Evolutionary conservation across 2,797 vertebrate species (phyloP), one percentile per base, ranked within the genome.

Genomic region (Rhinichthys osculus): DNA sequence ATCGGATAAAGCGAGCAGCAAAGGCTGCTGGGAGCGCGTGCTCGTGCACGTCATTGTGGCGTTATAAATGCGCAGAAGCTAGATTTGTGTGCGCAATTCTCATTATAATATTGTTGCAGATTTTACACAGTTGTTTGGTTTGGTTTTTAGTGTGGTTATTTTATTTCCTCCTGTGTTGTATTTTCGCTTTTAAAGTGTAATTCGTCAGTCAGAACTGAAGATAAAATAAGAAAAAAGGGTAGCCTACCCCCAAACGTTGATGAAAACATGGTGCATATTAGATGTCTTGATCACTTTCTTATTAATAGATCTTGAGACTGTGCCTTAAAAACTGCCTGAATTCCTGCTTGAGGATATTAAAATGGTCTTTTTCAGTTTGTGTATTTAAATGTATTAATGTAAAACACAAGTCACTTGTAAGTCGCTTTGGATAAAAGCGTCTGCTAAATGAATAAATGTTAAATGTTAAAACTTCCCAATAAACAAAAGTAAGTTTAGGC

Each of bases 1-100:
- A 89, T 90, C 78, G 77, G 79, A 33, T 66, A 17, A 17, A 27
- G 40, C 17, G 71, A 62, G 27, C n/a, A 10, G 80, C 85, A 86
- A 62, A 82, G 85, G 64, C 27, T 86, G 72, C 80, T 78, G 85
- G 85, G 85, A 86, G 42, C 30, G 17, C 9, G 16, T 19, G 3
- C 14, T 86, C 52, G 33, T 38, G 27, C 10, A 50, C 17, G 7
- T 83, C 81, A 52, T 6, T 23, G 30, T 27, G 66, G 81, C 72
- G 40, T 21, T 13, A 11, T 19, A 50, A 19, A 38, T 71, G 33
- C 80, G 85, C 85, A 83, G 52, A 16, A 1, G 21, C 2, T 38
- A 3, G 4, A 10, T 57, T 66, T 30, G 27, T 0, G 4, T 27
- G 52, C 35, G 76, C 54, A 73, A 50, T 44, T 67, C n/a, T 14